phyloP scores from a whole-genome alignment of 1,140 invertebrate genomes.

The Zaprionus gabonicus region DNA sequence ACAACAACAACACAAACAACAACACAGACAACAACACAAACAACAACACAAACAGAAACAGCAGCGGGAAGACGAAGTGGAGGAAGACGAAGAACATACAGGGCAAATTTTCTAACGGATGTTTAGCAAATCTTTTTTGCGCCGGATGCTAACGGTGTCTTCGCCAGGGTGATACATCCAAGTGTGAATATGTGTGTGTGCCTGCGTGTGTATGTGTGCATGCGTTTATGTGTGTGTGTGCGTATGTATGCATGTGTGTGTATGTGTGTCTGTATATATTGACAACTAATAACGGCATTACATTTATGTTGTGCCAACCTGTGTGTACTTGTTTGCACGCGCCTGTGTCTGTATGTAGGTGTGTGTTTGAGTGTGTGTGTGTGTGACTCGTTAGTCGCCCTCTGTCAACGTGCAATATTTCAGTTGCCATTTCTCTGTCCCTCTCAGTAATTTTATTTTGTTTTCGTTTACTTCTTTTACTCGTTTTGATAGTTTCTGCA shows the following conservation, averaged over 20 bases:
- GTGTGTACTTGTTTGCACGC: neutral
- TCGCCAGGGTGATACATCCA: constrained; percentile 7
- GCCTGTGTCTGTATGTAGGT: neutral
- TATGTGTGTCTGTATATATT: constrained; percentile 52
- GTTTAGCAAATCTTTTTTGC: constrained; percentile 78
- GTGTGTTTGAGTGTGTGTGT: constrained; percentile 7
- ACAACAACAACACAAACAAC: constrained; percentile 44
- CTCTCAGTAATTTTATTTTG: constrained; percentile 32
- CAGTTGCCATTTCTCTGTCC: constrained; percentile 61
- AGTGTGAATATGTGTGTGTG: neutral
- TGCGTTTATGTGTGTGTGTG: neutral
- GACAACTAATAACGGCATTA: constrained; percentile 81
- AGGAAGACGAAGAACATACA: neutral
- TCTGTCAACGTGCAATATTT: constrained; percentile 63
- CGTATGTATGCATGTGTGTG: constrained; percentile 10
- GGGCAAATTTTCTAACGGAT: constrained; percentile 68
- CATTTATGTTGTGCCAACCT: constrained; percentile 62
- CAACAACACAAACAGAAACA: constrained; percentile 24
- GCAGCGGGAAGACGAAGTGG: neutral
- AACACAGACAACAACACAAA: neutral
- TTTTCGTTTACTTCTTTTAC: constrained; percentile 32
- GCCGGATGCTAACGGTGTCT: constrained; percentile 71
- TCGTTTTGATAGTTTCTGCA: constrained; percentile 35
- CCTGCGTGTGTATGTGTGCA: constrained; percentile 14
- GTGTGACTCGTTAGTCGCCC: constrained; percentile 49